These are phyloP conservation scores for Origma solitaria DNA, from an alignment of 2,113 vertebrate genomes.

Conservation along the genomic window DNA sequence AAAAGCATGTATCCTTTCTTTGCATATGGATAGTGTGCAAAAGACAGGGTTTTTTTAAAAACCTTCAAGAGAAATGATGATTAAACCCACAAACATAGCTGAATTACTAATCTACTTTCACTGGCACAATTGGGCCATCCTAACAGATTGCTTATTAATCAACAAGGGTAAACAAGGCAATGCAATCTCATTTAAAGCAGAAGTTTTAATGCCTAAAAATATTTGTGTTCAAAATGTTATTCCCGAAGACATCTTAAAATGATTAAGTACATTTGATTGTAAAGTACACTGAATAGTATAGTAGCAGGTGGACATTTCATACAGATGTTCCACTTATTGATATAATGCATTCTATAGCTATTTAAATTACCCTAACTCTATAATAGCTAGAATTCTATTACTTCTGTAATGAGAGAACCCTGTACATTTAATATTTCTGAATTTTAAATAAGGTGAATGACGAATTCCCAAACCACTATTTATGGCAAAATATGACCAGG, in stretches of 20 bases:
- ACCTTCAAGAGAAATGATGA: conserved; percentile 68
- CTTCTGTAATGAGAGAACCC: conserved; percentile 72
- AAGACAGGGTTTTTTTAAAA: conserved; percentile 46
- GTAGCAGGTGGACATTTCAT: conserved; percentile 74
- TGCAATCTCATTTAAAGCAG: conserved; percentile 72
- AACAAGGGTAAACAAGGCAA: conserved; percentile 79
- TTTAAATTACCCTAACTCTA: conserved; percentile 73
- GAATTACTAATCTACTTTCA: conserved; percentile 72
- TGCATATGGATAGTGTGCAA: conserved; percentile 47
- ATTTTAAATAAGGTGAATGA: conserved; percentile 79
- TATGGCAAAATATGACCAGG: conserved; percentile 74
- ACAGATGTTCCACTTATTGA: conserved; percentile 73
- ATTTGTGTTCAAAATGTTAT: conserved; percentile 78
- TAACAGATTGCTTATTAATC: conserved; percentile 80
- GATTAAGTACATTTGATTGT: conserved; percentile 65
- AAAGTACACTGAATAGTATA: conserved; percentile 61
- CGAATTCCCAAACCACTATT: conserved; percentile 75
- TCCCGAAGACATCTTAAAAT: conserved; percentile 67
- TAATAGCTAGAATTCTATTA: conserved; percentile 79
- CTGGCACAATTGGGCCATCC: conserved; percentile 60
- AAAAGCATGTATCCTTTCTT: conserved; percentile 55
- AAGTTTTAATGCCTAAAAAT: conserved; percentile 73
- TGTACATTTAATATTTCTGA: conserved; percentile 76
- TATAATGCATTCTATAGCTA: conserved; percentile 69
- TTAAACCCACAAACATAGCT: conserved; percentile 66